Base-by-base conservation (phyloP, 2,888 invertebrate species). In the Drosophila neutralis region DNA sequence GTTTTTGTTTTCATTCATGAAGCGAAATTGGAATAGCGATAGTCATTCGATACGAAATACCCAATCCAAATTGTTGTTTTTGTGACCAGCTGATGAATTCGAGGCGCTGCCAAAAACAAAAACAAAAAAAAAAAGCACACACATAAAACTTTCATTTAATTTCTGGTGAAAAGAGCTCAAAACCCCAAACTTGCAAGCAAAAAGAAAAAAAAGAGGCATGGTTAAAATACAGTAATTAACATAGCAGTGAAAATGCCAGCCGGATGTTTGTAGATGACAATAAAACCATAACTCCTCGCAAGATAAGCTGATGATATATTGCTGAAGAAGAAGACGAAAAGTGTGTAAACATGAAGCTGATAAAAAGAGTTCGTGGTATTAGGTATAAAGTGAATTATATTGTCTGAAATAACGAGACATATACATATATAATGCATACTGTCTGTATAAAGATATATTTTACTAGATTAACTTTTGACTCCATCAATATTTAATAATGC, bases 121-220 rank as follows among this genome's bases (percentile, higher is more conserved):
- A 51, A 27, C n/a, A 64, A 31, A 18, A 31, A 45, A 24, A 58
- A 45, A 21, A 45, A 4, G 15, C 29, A 65, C 31, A 63, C 45
- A 67, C 48, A 36, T 40, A 29, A 63, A 82, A 87, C 87, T 87
- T 90, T 87, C 87, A 82, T 87, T 90, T 82, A 83, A 76, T 76
- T 82, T 76, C 69, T 61, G 68, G 68, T 69, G 61, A 76, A 80
- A 75, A 81, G 60, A 49, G 49, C 65, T 29, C 67, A 74, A 76
- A 69, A 72, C n/a, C 15, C 57, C 40, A 83, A 53, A 71, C 27
- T 62, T 54, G 33, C 54, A 57, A 72, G 57, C 63, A 53, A 71
- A 64, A 57, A 64, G 7, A 33, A 33, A 68, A 58, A 69, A 65
- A 67, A 66, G 66, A 36, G 11, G 18, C 57, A 56, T 63, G 75